Evolutionary conservation across 2,797 vertebrate species (phyloP).

Genomic region (Acanthopagrus latus): DNA sequence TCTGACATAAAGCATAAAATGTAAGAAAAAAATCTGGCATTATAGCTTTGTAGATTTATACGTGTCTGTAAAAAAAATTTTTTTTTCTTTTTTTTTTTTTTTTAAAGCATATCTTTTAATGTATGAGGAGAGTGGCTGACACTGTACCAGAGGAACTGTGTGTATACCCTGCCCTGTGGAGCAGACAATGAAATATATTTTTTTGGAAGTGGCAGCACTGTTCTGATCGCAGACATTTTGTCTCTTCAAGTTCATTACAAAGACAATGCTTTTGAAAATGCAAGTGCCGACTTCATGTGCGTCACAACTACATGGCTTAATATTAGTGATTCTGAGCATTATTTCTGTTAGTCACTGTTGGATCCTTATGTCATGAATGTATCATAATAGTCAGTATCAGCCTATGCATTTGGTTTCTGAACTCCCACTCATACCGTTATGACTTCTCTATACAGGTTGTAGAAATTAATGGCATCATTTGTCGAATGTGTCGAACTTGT

Average conservation of each 20-base stretch:
- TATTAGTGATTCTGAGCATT: slow-evolving; percentile 59
- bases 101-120: slow-evolving; percentile 83
- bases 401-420: slow-evolving; percentile 46
- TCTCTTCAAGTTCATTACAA: slow-evolving; percentile 70
- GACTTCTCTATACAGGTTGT: slow-evolving; percentile 60
- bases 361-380: slow-evolving; percentile 69
- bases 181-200: slow-evolving; percentile 87
- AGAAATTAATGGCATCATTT: slow-evolving; percentile 47
- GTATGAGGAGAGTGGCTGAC: slow-evolving; percentile 86
- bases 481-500: slow-evolving; percentile 46
- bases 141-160: slow-evolving; percentile 88
- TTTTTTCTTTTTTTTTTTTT: slow-evolving; percentile 66
- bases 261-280: slow-evolving; percentile 75
- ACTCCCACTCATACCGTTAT: slow-evolving; percentile 29
- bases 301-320: slow-evolving; percentile 66
- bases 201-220: slow-evolving; percentile 85
- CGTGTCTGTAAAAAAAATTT: slow-evolving; percentile 81
- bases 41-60: slow-evolving; percentile 86
- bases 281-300: slow-evolving; percentile 60
- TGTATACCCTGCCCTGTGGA: slow-evolving; percentile 90
- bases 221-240: slow-evolving; percentile 78
- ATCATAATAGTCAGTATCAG: slow-evolving; percentile 53
- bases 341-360: slow-evolving; percentile 53
- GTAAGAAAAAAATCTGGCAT: slow-evolving; percentile 72
- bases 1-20: slow-evolving; percentile 80